Evolutionary conservation across 2,888 invertebrate species (phyloP).

Genomic region (Pachydiplax longipennis): DNA sequence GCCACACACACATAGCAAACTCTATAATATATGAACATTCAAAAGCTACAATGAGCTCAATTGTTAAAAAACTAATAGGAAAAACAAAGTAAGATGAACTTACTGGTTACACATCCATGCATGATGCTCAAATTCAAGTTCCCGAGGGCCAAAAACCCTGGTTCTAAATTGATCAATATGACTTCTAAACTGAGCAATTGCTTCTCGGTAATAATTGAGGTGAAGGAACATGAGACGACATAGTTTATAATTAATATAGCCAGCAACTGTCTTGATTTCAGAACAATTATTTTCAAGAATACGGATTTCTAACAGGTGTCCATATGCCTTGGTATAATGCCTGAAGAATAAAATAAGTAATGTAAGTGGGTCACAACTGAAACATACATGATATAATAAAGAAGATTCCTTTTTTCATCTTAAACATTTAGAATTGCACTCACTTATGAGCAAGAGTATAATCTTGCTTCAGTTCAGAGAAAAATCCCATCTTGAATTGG

Average conservation of each 20-base stretch:
- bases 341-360: constrained; percentile 59
- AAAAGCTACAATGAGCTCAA: no score
- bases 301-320: constrained; percentile 85
- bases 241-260: constrained; percentile 94
- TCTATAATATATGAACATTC: no score
- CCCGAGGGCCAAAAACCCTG: constrained; percentile 77
- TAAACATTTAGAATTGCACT: constrained; percentile 51
- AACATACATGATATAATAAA: no score
- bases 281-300: constrained; percentile 89
- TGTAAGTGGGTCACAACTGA: no score
- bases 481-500: constrained; percentile 95
- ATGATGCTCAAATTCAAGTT: constrained; percentile 91
- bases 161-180: constrained; percentile 90
- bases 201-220: constrained; percentile 88
- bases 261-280: constrained; percentile 94
- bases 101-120: constrained; percentile 95
- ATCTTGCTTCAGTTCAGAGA: constrained; percentile 93
- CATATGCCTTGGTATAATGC: constrained; percentile 88
- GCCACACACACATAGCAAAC: no score
- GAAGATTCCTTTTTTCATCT: background rate
- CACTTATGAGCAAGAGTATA: constrained; percentile 82
- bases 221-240: constrained; percentile 85
- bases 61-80: no score
- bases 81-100: constrained; percentile 56
- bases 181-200: constrained; percentile 91